These are phyloP conservation scores for Morphnarchus princeps DNA, from an alignment of 2,113 vertebrate genomes.

Conservation along the genomic window DNA sequence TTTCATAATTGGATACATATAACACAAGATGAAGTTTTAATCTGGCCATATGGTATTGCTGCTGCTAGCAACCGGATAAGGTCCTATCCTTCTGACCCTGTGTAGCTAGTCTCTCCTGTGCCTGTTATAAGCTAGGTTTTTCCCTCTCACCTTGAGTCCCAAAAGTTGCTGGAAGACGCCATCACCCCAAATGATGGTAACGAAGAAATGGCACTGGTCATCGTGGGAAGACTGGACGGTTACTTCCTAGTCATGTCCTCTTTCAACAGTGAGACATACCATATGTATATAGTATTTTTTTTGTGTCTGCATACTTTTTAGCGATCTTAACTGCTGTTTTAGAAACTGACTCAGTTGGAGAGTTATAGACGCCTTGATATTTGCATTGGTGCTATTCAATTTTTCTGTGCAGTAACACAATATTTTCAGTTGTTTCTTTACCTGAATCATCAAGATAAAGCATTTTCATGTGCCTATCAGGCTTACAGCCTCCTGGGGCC, in stretches of 20 bases:
- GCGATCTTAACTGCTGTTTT: neutral
- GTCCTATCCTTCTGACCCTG: neutral
- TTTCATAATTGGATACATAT: neutral
- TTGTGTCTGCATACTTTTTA: neutral
- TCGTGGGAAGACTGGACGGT: neutral
- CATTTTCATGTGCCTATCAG: neutral
- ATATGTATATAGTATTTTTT: neutral
- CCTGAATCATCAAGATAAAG: slow-evolving; percentile 35
- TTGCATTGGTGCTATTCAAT: neutral
- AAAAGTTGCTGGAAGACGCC: neutral
- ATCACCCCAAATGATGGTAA: neutral
- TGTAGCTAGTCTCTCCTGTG: neutral
- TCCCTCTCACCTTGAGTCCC: neutral
- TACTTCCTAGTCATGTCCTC: neutral
- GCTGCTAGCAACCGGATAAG: neutral
- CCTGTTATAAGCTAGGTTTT: neutral
- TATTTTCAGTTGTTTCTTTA: slow-evolving; percentile 32
- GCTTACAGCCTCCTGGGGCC: neutral
- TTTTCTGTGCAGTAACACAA: neutral
- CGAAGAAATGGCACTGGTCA: neutral
- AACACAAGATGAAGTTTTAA: neutral
- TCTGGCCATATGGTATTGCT: neutral
- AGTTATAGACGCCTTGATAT: neutral
- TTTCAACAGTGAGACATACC: neutral
- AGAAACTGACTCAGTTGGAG: neutral